Evolutionary conservation across 2,888 invertebrate genomes (phyloP).

Genomic region (Entomobrya proxima): DNA sequence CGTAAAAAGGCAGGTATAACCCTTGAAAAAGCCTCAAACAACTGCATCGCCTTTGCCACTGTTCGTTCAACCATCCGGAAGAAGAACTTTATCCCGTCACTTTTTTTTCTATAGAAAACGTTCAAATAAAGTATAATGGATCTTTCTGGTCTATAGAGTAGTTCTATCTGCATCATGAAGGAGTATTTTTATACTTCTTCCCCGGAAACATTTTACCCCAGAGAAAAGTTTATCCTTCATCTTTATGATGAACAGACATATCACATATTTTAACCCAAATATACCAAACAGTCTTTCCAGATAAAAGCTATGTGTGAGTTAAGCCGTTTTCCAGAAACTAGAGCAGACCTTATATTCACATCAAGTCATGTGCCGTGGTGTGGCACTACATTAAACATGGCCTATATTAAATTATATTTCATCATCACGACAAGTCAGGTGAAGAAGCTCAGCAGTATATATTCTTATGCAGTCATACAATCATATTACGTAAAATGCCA

Average conservation of each 20-base stretch:
- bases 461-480: neutral
- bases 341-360: conserved; percentile 40
- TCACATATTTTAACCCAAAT: neutral
- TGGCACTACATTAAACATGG: conserved; percentile 17
- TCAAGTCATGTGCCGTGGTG: neutral
- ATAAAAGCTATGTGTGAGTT: conserved; percentile 16
- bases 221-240: neutral
- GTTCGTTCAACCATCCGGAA: neutral
- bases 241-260: neutral
- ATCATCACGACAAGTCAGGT: neutral
- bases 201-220: conserved; percentile 15
- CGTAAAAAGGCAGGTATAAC: neutral
- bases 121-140: neutral
- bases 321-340: conserved; percentile 49
- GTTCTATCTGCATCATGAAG: neutral
- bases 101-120: neutral
- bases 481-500: conserved; percentile 17
- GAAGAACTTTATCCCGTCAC: neutral
- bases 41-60: conserved; percentile 5
- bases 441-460: neutral
- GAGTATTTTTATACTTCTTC: conserved; percentile 5
- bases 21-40: neutral
- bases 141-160: too few relatives aligned
- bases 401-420: conserved; percentile 39
- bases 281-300: conserved; percentile 31